Conservation (phyloP, 2,888 invertebrate species). For the Sminthurides aquaticus region DNA sequence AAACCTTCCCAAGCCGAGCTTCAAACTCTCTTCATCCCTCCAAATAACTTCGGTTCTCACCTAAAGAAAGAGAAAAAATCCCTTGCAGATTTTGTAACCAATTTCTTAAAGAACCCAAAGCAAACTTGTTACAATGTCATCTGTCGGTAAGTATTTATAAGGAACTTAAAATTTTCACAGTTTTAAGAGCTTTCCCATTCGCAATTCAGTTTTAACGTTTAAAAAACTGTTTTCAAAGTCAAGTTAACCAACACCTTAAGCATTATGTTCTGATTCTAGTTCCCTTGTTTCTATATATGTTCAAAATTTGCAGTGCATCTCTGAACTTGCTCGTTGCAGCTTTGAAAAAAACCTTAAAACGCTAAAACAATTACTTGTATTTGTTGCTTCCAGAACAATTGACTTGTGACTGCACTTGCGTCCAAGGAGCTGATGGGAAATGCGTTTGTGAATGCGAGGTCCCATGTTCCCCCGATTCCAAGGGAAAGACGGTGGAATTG, state of each 20-base stretch:
- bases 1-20: not conserved
- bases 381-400: not conserved
- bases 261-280: no score
- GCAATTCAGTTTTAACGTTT: no score
- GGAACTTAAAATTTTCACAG: not conserved
- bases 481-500: not conserved
- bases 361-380: no score
- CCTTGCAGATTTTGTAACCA: not conserved
- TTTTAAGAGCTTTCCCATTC: not conserved
- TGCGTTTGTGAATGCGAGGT: not conserved
- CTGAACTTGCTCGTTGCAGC: no score
- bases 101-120: not conserved
- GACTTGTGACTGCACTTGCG: not conserved
- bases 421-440: not conserved
- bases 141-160: not conserved
- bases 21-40: not conserved
- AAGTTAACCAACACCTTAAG: no score
- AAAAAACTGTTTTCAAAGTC: no score
- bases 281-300: no score
- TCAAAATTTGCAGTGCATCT: no score
- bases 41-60: not conserved
- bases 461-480: not conserved
- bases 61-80: not conserved
- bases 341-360: no score
- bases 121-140: not conserved